These are phyloP conservation scores for Hydrochoerus hydrochaeris DNA, from an alignment of 2,113 vertebrate species.

Conservation along the genomic window DNA sequence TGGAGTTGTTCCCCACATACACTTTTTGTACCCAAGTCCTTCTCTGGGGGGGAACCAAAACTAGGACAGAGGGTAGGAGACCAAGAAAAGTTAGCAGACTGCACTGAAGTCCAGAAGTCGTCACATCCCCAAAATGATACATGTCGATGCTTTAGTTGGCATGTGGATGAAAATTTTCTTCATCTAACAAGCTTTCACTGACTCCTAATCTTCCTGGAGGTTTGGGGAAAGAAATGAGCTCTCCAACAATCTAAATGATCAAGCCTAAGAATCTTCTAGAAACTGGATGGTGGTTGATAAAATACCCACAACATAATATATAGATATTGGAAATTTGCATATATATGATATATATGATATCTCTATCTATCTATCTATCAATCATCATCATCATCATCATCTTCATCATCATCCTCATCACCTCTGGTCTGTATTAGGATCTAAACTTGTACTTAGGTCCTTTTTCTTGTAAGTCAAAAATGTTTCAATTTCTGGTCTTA, in stretches of 20 bases:
- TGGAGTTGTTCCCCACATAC: not conserved
- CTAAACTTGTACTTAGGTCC: not conserved
- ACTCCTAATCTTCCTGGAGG: not conserved
- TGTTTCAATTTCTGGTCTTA: not conserved
- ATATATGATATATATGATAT: not conserved
- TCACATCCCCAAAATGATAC: not conserved
- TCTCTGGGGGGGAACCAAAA: not conserved
- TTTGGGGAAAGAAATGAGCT: not conserved
- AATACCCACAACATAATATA: not conserved
- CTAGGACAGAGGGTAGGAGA: not conserved
- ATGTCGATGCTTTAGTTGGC: not conserved
- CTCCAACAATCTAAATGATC: not conserved
- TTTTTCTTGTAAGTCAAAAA: not conserved
- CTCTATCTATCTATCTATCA: too few species aligned
- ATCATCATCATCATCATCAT: not conserved
- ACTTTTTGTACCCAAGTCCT: not conserved
- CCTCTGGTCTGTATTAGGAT: not conserved
- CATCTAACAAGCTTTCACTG: not conserved
- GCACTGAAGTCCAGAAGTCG: not conserved
- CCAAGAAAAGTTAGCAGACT: not conserved
- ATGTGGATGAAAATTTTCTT: not conserved
- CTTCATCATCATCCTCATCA: not conserved
- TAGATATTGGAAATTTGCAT: not conserved
- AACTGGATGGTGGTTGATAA: not conserved
- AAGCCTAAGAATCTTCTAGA: not conserved